phyloP scores from a whole-genome alignment of 2,797 vertebrate species.

The Scyliorhinus canicula region DNA sequence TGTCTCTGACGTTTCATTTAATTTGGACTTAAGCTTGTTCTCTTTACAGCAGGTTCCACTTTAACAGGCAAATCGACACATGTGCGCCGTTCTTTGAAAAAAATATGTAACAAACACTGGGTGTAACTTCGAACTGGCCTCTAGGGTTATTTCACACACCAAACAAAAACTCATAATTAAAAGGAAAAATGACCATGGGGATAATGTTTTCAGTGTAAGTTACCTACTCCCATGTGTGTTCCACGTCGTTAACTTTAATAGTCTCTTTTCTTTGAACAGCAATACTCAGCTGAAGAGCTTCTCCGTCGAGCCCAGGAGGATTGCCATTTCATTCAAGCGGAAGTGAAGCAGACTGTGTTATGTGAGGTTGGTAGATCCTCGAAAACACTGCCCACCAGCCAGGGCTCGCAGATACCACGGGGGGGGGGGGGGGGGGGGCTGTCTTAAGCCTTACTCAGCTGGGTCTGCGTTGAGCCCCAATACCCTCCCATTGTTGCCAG shows the following conservation, averaged over 20 bases:
- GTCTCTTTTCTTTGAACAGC: constrained; percentile 25
- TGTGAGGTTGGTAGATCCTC: neutral
- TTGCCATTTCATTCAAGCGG: constrained; percentile 10
- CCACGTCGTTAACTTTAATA: constrained; percentile 35
- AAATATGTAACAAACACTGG: neutral
- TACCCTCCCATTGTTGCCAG: neutral
- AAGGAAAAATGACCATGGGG: constrained; percentile 17
- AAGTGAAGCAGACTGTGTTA: constrained; percentile 24
- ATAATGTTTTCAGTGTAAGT: constrained; percentile 22
- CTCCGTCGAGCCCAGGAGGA: constrained; percentile 11
- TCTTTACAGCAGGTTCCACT: neutral
- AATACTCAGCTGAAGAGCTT: constrained; percentile 2
- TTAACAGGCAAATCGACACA: constrained; percentile 24
- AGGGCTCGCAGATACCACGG: neutral
- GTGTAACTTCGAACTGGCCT: neutral
- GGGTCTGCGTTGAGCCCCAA: neutral
- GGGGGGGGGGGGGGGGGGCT: neutral
- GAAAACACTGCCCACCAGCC: neutral
- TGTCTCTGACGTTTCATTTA: neutral
- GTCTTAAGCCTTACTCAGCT: neutral
- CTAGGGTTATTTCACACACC: constrained; percentile 20
- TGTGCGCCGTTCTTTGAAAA: neutral
- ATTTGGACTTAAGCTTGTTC: neutral
- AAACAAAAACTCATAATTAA: constrained; percentile 32
- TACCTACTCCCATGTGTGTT: neutral